A percentile compares a stretch with the other conserved stretches of the same genome.
These are phyloP conservation scores for Macropodus opercularis DNA, from an alignment of 2,797 vertebrate genomes.

Conservation along the genomic window DNA sequence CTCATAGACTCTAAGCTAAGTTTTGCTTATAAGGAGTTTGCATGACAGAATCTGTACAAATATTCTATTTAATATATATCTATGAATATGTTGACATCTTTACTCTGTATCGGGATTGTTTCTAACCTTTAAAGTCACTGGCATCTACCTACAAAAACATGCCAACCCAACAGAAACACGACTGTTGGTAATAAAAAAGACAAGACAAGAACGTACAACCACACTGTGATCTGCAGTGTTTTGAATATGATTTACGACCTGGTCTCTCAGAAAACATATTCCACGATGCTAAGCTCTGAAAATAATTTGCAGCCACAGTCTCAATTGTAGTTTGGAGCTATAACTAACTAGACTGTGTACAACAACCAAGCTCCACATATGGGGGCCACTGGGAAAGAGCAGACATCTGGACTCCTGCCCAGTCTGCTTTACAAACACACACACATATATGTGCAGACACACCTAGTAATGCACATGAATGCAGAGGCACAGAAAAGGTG, in stretches of 20 bases:
- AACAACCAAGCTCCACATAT: constrained; percentile 6
- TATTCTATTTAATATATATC: too few relatives aligned
- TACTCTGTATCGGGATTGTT: too few relatives aligned
- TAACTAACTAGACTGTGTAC: constrained; percentile 4
- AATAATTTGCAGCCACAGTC: constrained; percentile 13
- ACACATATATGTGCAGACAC: constrained; percentile 6
- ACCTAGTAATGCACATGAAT: constrained; percentile 15
- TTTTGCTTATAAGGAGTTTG: too few relatives aligned
- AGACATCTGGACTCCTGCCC: not conserved
- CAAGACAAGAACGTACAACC: too few relatives aligned
- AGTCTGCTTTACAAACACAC: not conserved
- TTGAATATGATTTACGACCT: not conserved
- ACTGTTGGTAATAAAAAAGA: too few relatives aligned
- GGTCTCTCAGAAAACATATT: not conserved
- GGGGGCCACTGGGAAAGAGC: constrained; percentile 3
- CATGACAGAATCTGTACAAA: too few relatives aligned
- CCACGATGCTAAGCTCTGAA: not conserved
- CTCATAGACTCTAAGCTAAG: too few relatives aligned
- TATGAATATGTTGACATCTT: too few relatives aligned
- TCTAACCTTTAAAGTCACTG: too few relatives aligned
- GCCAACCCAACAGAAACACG: too few relatives aligned
- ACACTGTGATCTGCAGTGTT: not conserved
- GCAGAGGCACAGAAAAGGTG: constrained; percentile 37
- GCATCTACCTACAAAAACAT: too few relatives aligned
- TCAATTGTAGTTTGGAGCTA: constrained; percentile 1